Evolutionary conservation across 2,113 vertebrate genomes (phyloP).

Genomic region (Nycticryphes semicollaris): DNA sequence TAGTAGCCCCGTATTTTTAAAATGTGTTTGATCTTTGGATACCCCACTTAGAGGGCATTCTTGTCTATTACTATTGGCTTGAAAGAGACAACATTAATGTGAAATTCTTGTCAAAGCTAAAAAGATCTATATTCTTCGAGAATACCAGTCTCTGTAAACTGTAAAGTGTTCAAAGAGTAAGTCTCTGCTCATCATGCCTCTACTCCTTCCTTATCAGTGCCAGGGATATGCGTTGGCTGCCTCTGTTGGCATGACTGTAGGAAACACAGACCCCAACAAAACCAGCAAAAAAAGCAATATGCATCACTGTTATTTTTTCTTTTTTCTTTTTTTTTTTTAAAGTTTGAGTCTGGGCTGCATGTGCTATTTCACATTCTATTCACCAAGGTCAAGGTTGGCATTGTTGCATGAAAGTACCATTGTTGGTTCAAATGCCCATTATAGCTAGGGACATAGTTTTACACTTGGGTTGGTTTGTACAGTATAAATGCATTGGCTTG

Average conservation of each 20-base stretch:
- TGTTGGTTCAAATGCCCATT: neutral
- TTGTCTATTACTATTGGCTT: neutral
- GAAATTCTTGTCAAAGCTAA: neutral
- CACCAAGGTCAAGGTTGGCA: neutral
- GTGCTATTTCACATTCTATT: neutral
- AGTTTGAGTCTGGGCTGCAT: neutral
- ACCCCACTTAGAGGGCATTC: neutral
- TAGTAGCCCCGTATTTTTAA: neutral
- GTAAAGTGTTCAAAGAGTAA: neutral
- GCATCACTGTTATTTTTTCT: neutral
- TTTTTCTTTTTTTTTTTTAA: neutral
- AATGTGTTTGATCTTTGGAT: neutral
- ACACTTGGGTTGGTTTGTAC: neutral
- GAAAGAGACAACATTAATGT: neutral
- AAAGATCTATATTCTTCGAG: neutral
- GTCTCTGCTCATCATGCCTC: neutral
- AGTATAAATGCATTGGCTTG: neutral
- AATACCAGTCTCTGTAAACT: neutral
- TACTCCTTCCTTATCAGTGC: neutral
- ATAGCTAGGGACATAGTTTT: neutral
- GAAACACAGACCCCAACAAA: neutral
- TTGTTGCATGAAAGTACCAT: accelerated
- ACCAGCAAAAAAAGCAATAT: neutral
- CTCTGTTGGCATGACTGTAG: neutral
- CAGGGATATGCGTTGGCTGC: neutral